phyloP scores from a whole-genome alignment of 2,113 vertebrate species.

The Neogobius melanostomus region DNA sequence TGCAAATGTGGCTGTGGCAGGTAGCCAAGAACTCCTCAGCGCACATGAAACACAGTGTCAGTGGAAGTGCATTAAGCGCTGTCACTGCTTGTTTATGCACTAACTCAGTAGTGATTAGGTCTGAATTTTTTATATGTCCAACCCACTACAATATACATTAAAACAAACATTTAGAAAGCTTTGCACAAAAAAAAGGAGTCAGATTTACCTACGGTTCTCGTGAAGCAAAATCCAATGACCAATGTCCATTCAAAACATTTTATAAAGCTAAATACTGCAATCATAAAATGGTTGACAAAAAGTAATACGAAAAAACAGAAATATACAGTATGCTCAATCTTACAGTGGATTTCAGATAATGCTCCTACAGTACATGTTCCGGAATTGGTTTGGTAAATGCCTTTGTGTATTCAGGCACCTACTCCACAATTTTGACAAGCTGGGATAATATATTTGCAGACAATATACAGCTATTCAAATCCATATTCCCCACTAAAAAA shows the following conservation, averaged over 20 bases:
- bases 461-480: slow-evolving; percentile 30
- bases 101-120: not conserved
- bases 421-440: slow-evolving; percentile 1
- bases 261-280: too few species aligned
- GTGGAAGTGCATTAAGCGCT: not conserved
- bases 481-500: slow-evolving; percentile 23
- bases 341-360: too few species aligned
- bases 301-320: too few species aligned
- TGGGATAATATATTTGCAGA: slow-evolving; percentile 17
- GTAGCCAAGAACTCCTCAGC: not conserved
- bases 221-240: too few species aligned
- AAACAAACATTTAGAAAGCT: not conserved
- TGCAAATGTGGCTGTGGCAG: slow-evolving; percentile 2
- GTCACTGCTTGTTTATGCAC: slow-evolving; percentile 4
- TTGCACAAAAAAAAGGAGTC: too few species aligned
- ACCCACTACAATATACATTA: not conserved
- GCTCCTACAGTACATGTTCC: not conserved
- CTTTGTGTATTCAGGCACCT: not conserved
- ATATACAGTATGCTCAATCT: too few species aligned
- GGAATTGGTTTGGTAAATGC: not conserved
- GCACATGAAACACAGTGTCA: not conserved
- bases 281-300: too few species aligned
- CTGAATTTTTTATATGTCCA: not conserved
- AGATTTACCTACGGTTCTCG: too few species aligned
- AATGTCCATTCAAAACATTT: too few species aligned